Percentiles rank a stretch among this genome's conserved stretches.
phyloP scores from a whole-genome alignment of 2,113 vertebrate genomes.

The Oceanodroma tethys region DNA sequence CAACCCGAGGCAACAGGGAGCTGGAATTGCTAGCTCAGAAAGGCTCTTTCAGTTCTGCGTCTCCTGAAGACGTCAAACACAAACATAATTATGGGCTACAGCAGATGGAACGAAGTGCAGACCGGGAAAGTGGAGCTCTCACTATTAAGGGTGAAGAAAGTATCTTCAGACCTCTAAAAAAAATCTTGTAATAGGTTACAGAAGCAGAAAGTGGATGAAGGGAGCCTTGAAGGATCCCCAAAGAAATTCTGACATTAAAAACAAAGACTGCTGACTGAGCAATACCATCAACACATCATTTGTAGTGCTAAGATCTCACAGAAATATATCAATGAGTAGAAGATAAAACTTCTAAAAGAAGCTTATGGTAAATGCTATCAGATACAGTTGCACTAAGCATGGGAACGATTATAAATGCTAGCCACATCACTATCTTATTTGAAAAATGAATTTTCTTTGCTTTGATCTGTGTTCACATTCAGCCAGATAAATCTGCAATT shows the following conservation, averaged over 20 bases:
- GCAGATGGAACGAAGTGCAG: background rate
- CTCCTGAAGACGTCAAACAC: background rate
- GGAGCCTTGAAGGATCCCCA: background rate
- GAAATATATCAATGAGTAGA: background rate
- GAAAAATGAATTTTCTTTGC: background rate
- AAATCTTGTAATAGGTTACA: background rate
- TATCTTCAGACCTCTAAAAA: background rate
- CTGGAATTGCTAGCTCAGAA: background rate
- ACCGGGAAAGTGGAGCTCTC: background rate
- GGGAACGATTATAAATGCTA: background rate
- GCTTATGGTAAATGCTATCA: background rate
- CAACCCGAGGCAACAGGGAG: background rate
- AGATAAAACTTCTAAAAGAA: background rate
- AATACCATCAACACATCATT: background rate
- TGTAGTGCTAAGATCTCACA: background rate
- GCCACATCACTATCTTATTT: background rate
- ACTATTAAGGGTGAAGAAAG: background rate
- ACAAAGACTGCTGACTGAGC: background rate
- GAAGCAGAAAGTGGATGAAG: background rate
- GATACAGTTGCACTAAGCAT: background rate
- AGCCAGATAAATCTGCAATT: background rate
- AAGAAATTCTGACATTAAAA: background rate
- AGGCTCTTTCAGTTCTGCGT: background rate
- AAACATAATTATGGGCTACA: background rate
- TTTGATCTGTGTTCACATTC: background rate